Evolutionary conservation across 2,888 invertebrate genomes (phyloP).

Genomic region (Acanthosoma haemorrhoidale): DNA sequence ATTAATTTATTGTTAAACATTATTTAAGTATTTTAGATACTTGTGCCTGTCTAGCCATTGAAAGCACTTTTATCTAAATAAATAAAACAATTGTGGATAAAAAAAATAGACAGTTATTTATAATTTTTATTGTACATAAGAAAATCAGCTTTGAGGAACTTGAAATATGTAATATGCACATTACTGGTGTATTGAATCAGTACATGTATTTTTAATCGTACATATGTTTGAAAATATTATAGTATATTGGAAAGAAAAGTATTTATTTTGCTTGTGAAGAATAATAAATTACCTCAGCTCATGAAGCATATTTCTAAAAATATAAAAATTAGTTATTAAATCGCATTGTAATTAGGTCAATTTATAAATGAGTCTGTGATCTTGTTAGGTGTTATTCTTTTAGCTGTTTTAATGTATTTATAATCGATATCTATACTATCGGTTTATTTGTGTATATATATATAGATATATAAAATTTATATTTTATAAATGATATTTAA

Average conservation of each 20-base stretch:
- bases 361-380: neutral
- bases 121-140: no score
- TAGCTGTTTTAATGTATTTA: neutral
- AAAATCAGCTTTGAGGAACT: no score
- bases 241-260: neutral
- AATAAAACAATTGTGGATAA: no score
- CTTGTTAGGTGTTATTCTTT: neutral
- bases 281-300: neutral
- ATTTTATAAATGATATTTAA: conserved; percentile 1
- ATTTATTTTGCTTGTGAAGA: neutral
- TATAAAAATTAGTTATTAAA: neutral
- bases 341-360: neutral
- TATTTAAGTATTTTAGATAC: no score
- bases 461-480: neutral
- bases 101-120: no score
- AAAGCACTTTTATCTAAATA: no score
- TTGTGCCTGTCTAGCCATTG: no score
- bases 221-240: neutral
- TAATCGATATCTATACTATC: neutral
- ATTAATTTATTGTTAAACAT: no score
- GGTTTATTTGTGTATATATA: no score
- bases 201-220: no score
- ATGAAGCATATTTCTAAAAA: neutral
- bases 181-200: no score
- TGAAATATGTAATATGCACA: no score